A percentile compares a stretch with the other conserved stretches of the same genome.
phyloP scores from a whole-genome alignment of 2,113 vertebrate species.

The Dasypus novemcinctus region DNA sequence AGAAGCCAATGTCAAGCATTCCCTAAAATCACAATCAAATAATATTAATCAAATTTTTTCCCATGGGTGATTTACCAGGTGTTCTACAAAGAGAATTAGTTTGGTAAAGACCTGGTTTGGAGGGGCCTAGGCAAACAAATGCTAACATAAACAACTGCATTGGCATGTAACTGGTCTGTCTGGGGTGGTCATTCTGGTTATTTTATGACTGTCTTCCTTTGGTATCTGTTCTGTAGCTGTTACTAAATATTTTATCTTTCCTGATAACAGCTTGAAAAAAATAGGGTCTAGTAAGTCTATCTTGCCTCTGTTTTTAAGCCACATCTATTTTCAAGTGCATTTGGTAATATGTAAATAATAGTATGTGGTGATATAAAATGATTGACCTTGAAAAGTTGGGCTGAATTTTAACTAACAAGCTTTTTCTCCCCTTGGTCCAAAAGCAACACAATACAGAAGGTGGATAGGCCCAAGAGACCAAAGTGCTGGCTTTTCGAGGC shows the following conservation, averaged over 20 bases:
- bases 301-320: background rate
- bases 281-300: background rate
- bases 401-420: background rate
- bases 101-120: background rate
- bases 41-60: background rate
- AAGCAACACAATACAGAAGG: background rate
- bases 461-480: background rate
- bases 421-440: background rate
- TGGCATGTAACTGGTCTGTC: too few relatives aligned
- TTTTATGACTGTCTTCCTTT: background rate
- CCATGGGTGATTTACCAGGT: background rate
- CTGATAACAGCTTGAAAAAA: background rate
- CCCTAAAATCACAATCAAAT: background rate
- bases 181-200: too few relatives aligned
- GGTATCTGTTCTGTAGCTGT: accelerated
- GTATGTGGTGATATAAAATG: background rate
- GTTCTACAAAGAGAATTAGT: background rate
- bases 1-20: background rate
- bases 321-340: background rate
- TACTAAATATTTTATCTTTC: background rate
- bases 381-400: background rate
- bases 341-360: background rate
- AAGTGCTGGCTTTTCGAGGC: accelerated
- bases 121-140: background rate
- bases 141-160: background rate